Base-by-base conservation (phyloP, 2,113 vertebrate species). In the Ellobius talpinus region DNA sequence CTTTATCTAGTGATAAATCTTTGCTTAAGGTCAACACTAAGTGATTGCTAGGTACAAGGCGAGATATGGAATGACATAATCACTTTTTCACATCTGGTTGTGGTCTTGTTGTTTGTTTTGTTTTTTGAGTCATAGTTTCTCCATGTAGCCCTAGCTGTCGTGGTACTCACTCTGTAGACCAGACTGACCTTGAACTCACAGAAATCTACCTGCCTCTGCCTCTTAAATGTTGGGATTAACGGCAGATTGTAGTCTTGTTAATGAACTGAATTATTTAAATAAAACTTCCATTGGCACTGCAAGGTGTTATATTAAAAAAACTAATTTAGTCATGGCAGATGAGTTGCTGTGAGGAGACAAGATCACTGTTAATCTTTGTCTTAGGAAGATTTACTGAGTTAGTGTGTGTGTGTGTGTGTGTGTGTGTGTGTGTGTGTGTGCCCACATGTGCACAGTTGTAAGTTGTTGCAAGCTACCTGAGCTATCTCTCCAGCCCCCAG, bases 1-100 rank as follows among this genome's bases (percentile, higher is more conserved):
- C 3, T 92, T 91, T 91, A 55, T 45, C 74, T 55, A 50, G 14
- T 65, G 85, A 42, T 92, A 33, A 85, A 63, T 23, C 13, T 12
- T 94, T 94, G 45, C 52, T 95, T 89, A 65, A 66, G 72, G 39
- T 50, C 26, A 89, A 16, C 14, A 9, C 66, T 94, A 74, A 63
- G 47, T 92, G 16, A 87, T 79, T 70, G 39, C 88, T 93, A 73
- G 47, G 29, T 86, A 63, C 42, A 82, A 61, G 70, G 21, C 36
- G 26, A 33, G 73, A 1, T 84, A 19, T 89, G 85, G 42, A 31
- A 45, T 87, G 29, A 36, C 5, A 21, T 47, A 39, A 77, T 52
- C 13, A 79, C 47, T 52, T 79, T 79, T 79, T 17, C 4, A 52
- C 50, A n/a, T 36, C 77, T 79, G 50, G 9, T 52, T 79, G 47